Evolutionary conservation across 2,797 vertebrate species (phyloP), one percentile per base, ranked within the genome.

Genomic region (Hafferia zeledoni): DNA sequence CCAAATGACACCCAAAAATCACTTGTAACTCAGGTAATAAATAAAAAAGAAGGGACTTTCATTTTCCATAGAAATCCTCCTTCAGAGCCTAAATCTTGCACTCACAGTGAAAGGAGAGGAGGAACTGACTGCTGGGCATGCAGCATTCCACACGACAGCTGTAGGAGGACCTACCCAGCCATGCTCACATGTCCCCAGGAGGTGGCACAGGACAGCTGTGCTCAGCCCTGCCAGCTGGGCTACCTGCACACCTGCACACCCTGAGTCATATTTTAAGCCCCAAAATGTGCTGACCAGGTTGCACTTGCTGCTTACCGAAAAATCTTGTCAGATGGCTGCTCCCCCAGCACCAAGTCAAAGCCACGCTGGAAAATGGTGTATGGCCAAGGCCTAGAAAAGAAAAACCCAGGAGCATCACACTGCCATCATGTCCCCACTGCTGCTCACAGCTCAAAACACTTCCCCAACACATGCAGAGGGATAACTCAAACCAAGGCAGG

Each of bases 341-440:
- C 99, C 17, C 99, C 99, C 98, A 99, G 98, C 95, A 99, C 99
- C 97, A 99, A 98, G 98, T 99, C 99, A 96, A 99, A 99, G 89
- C 99, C 99, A 1, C 99, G 99, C 97, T 99, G 99, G 98, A 99
- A 99, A 98, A 99, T 99, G 77, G 99, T 99, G 96, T 99, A 99
- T 3, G 99, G 99, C 99, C 99, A 99, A 75, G 99, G 99, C 89
- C 99, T 99, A 92, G 57, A 97, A 90, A 43, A 72, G 30, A 95
- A 86, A 78, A 86, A 78, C 28, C 20, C 61, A 44, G 44, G 8
- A 55, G 71, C 70, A 80, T 89, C 68, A 74, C 2, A 3, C 4
- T 2, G 1, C 47, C 43, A 28, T 52, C 14, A 0, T 2, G 6
- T 20, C 20, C 18, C 12, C 17, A 31, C 23, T 10, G 11, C 16